A percentile compares a stretch with the other conserved stretches of the same genome.
These are phyloP conservation scores for Aeoliscus strigatus DNA, from an alignment of 2,797 vertebrate genomes.

Conservation along the genomic window DNA sequence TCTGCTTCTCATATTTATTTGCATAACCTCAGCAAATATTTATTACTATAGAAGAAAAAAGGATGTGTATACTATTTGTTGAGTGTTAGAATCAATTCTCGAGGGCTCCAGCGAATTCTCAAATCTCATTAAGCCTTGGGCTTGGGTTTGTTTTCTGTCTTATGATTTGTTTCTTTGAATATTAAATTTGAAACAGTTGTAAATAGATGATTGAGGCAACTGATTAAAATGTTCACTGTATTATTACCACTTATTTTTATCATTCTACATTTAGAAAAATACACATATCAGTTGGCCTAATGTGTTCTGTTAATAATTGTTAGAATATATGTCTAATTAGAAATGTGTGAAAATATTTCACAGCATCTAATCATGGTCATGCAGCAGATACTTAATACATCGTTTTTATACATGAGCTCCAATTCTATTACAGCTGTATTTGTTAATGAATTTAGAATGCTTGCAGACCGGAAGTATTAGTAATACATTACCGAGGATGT, in stretches of 20 bases:
- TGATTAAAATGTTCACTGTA: constrained; percentile 16
- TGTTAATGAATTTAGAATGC: constrained; percentile 38
- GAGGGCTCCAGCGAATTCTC: constrained; percentile 28
- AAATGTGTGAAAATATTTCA: too few species aligned
- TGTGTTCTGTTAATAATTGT: constrained; percentile 19
- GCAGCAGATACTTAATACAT: constrained; percentile 34
- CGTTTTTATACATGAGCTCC: constrained; percentile 38
- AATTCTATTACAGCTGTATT: constrained; percentile 41
- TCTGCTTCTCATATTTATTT: constrained; percentile 15
- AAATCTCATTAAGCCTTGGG: constrained; percentile 39
- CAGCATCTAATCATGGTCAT: too few species aligned
- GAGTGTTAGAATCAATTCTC: constrained; percentile 27
- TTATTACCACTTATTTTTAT: constrained; percentile 20
- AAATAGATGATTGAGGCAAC: constrained; percentile 16
- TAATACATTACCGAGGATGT: too few species aligned
- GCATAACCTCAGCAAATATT: constrained; percentile 23
- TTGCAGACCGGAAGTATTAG: constrained; percentile 5
- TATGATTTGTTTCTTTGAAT: constrained; percentile 27
- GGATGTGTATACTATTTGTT: constrained; percentile 20
- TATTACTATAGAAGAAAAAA: constrained; percentile 15
- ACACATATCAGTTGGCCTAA: neutral
- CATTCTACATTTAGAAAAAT: constrained; percentile 35
- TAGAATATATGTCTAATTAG: constrained; percentile 11
- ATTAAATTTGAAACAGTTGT: constrained; percentile 26
- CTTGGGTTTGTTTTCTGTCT: constrained; percentile 39